Base-by-base conservation (phyloP, 2,888 invertebrate species). In the Aplocera efformata region DNA sequence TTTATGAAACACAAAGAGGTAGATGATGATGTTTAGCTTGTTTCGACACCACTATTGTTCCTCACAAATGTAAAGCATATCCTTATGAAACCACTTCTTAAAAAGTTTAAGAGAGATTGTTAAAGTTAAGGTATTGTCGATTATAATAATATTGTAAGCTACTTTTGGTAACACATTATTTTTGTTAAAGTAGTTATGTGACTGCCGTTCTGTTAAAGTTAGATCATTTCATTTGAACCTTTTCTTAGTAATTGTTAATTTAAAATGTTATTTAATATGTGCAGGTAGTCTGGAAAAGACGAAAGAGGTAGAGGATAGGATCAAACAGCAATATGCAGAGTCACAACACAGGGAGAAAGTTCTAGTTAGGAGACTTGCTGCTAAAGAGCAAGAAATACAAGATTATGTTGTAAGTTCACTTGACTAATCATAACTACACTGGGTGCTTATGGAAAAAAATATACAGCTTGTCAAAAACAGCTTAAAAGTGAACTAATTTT, bases 321-420 rank as follows among this genome's bases (percentile, higher is more conserved):
- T 94, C 68, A 93, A 93, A 67, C 92, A 93, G 63, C 96, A 96
- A 75, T 93, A 94, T 70, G 90, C 91, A 40, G 98, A 98, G 74
- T 94, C 96, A 51, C 94, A 95, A 68, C 93, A 97, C 62, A 92
- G 97, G 63, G 98, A 98, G 81, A 96, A 96, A 83, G 94, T 97
- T 53, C 92, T 98, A 60, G 94, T 98, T 60, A 93, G 98, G 68
- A 91, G 97, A 67, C 91, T 98, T 57, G 95, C 98, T 48, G 94
- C 96, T 54, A 98, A 98, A 86, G 98, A 98, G 76, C 98, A 98
- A 80, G 98, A 98, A 88, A 92, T 97, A 78, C 97, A 98, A 84
- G 98, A 98, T 88, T 96, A 95, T 90, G 93, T 95, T 89, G 98
- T 98, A 91, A 91, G 94, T 73, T 51, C 8, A 13, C 20, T 35